A percentile compares a stretch with the other conserved stretches of the same genome.
These are phyloP conservation scores for Polypedilum vanderplanki DNA, from an alignment of 1,140 invertebrate genomes.

Conservation along the genomic window DNA sequence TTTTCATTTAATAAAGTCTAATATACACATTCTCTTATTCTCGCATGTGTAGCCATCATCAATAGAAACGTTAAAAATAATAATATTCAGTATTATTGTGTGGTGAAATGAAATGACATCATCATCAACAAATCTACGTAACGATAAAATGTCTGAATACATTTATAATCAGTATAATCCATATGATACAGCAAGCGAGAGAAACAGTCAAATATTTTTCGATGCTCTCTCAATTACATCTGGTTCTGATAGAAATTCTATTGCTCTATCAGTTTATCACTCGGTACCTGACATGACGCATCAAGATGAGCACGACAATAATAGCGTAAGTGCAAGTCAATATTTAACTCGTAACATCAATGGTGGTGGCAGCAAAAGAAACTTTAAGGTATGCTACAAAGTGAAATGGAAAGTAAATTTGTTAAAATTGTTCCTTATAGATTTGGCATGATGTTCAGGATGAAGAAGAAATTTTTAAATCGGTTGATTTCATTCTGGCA, in stretches of 20 bases:
- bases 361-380: neutral
- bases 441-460: constrained; percentile 34
- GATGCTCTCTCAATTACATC: neutral
- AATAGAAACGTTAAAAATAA: too few species aligned
- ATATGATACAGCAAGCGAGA: neutral
- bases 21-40: too few species aligned
- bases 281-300: neutral
- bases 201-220: constrained; percentile 16
- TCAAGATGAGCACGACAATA: neutral
- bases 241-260: neutral
- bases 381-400: neutral
- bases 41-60: too few species aligned
- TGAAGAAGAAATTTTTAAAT: constrained; percentile 34
- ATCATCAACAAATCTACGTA: neutral
- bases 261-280: constrained; percentile 23
- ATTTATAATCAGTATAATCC: constrained; percentile 13
- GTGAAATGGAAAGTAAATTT: constrained; percentile 3
- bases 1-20: too few species aligned
- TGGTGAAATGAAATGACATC: neutral
- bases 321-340: neutral
- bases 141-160: neutral
- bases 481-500: constrained; percentile 61
- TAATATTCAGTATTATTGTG: too few species aligned
- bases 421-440: constrained; percentile 30
- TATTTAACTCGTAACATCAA: neutral